A percentile compares a stretch with the other conserved stretches of the same genome.
These are phyloP conservation scores for Hippopotamyrus pictus DNA, from an alignment of 2,797 vertebrate species.

Conservation along the genomic window DNA sequence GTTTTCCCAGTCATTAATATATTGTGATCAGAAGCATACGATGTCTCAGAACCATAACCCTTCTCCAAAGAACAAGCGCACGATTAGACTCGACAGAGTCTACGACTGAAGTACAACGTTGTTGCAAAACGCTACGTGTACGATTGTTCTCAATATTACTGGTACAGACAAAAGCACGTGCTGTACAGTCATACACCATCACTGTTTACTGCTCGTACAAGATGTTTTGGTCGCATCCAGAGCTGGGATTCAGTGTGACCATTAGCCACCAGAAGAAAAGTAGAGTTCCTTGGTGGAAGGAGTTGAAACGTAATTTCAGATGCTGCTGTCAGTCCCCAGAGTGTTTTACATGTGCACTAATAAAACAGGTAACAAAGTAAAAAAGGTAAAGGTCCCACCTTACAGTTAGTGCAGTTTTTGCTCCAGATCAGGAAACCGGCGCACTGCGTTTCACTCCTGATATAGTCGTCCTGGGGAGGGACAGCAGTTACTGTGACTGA, in stretches of 20 bases:
- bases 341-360: not conserved
- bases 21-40: not conserved
- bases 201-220: not conserved
- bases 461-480: conserved; percentile 43
- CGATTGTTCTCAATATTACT: not conserved
- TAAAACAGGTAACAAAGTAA: not conserved
- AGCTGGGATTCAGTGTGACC: not conserved
- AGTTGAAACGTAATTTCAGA: not conserved
- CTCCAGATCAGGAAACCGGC: not conserved
- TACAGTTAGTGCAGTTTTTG: not conserved
- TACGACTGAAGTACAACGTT: not conserved
- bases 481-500: conserved; percentile 46
- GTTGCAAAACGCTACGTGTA: not conserved
- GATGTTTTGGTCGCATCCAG: not conserved
- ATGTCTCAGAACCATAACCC: not conserved
- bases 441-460: conserved; percentile 19
- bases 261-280: not conserved
- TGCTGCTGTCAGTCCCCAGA: not conserved
- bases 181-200: not conserved
- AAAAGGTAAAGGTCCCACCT: not conserved
- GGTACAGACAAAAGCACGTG: not conserved
- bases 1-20: not conserved
- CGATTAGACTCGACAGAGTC: not conserved
- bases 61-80: not conserved
- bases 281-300: not conserved